Percentiles rank a stretch among this genome's conserved stretches.
Conservation (phyloP, 1,140 invertebrate species). For the Laodelphax striatellus region DNA sequence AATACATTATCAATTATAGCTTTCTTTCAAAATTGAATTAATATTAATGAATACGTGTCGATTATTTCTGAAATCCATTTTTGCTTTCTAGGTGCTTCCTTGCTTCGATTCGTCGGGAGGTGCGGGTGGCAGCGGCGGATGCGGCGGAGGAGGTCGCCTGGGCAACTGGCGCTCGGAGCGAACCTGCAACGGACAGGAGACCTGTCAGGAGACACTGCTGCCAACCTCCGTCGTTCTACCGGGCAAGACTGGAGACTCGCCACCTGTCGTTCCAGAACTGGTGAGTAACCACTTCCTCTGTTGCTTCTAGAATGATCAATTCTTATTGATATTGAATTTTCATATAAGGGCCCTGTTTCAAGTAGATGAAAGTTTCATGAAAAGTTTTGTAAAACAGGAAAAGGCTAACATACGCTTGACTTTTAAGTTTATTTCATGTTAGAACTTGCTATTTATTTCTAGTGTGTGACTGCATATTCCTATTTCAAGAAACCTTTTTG, state of each 20-base stretch:
- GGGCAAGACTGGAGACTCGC: conserved; percentile 10
- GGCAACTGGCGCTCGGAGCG: conserved; percentile 42
- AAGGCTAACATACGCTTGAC: too few relatives aligned
- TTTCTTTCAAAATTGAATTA: too few relatives aligned
- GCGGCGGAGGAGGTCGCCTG: conserved; percentile 28
- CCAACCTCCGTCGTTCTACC: conserved; percentile 29
- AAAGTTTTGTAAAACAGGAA: too few relatives aligned
- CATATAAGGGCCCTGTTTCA: too few relatives aligned
- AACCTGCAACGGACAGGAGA: conserved; percentile 62
- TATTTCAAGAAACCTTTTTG: too few relatives aligned
- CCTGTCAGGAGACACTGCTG: conserved; percentile 55
- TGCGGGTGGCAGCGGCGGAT: conserved; percentile 32
- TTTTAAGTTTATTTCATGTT: too few relatives aligned
- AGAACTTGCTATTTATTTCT: too few relatives aligned
- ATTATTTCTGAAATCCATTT: too few relatives aligned
- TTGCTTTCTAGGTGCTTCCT: conserved; percentile 46
- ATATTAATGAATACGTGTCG: too few relatives aligned
- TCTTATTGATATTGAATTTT: too few relatives aligned
- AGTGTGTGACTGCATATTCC: too few relatives aligned
- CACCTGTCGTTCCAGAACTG: not conserved
- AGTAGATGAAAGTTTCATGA: not conserved
- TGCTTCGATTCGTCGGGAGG: conserved; percentile 41
- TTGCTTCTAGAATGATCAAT: not conserved
- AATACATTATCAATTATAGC: too few relatives aligned
- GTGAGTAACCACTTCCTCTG: not conserved